phyloP scores from a whole-genome alignment of 2,888 invertebrate species.

The Buathra laborator region DNA sequence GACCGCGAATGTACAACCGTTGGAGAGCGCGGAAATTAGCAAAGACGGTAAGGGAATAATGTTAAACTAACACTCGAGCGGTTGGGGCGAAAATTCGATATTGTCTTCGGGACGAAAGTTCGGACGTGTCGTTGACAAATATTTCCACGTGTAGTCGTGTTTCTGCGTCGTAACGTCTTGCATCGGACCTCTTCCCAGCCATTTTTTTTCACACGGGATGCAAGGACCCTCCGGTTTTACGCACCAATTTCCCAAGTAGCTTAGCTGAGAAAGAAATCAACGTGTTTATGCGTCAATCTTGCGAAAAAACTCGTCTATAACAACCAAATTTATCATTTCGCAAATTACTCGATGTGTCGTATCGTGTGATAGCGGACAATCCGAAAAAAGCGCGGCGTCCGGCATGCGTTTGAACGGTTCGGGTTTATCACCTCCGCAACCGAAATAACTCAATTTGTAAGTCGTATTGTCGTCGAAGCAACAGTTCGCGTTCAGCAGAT shows the following conservation, averaged over 20 bases:
- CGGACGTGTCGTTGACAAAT: slow-evolving; percentile 13
- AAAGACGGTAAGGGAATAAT: background rate
- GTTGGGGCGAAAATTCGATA: slow-evolving; percentile 71
- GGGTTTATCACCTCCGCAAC: slow-evolving; percentile 76
- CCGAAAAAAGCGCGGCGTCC: slow-evolving; percentile 72
- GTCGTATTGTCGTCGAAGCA: slow-evolving; percentile 82
- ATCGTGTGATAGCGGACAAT: slow-evolving; percentile 79
- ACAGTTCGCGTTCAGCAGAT: slow-evolving; percentile 78
- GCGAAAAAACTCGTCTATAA: no score
- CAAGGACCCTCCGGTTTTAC: slow-evolving; percentile 75
- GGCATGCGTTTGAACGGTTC: slow-evolving; percentile 72
- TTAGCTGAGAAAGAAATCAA: slow-evolving; percentile 73
- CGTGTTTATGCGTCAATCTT: no score
- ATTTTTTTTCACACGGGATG: slow-evolving; percentile 75
- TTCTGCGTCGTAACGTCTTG: slow-evolving; percentile 91
- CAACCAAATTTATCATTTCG: no score
- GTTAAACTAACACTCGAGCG: slow-evolving; percentile 74
- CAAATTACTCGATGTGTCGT: slow-evolving; percentile 77
- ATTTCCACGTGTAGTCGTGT: slow-evolving; percentile 88
- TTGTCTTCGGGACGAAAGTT: slow-evolving; percentile 71
- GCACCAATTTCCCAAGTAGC: slow-evolving; percentile 82
- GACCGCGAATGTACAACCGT: background rate
- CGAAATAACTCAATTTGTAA: slow-evolving; percentile 81
- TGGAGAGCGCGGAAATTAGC: background rate
- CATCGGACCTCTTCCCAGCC: slow-evolving; percentile 88